Conservation (phyloP, 1,140 invertebrate genomes). For the Euglossa dilemma region DNA sequence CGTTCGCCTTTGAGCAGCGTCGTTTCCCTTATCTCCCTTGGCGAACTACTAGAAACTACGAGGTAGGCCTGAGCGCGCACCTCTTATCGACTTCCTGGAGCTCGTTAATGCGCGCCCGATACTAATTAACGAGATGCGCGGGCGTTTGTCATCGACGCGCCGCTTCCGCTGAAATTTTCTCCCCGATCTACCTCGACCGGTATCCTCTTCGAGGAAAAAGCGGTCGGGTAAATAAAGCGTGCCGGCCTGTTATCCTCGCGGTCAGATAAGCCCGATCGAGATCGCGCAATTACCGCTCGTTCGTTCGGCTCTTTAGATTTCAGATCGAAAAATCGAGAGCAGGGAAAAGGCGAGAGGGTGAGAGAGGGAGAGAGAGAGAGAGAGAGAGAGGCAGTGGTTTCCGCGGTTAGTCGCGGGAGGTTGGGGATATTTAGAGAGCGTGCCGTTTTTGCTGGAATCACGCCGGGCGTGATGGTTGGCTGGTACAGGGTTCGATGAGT, state of each 20-base stretch:
- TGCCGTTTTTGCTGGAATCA: neutral
- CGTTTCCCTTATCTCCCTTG: slow-evolving; percentile 32
- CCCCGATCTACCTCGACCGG: neutral
- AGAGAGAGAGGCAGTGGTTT: neutral
- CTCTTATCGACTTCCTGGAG: slow-evolving; percentile 54
- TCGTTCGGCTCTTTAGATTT: neutral
- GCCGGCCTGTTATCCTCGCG: slow-evolving; percentile 14
- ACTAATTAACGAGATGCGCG: slow-evolving; percentile 58
- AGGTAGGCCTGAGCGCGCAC: slow-evolving; percentile 29
- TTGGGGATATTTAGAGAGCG: neutral
- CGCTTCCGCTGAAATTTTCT: slow-evolving; percentile 55
- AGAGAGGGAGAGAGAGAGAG: neutral
- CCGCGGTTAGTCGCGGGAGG: neutral
- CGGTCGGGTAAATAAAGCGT: neutral
- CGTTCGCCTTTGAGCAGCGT: slow-evolving; percentile 21
- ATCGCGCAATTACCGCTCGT: slow-evolving; percentile 4
- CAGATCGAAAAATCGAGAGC: slow-evolving; percentile 8
- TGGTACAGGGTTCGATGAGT: slow-evolving; percentile 20
- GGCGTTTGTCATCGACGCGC: slow-evolving; percentile 55
- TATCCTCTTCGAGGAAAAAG: slow-evolving; percentile 1
- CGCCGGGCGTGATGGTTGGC: neutral
- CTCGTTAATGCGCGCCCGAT: slow-evolving; percentile 55
- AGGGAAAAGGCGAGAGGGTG: neutral
- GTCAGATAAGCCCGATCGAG: slow-evolving; percentile 27
- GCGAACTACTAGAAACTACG: slow-evolving; percentile 51